A percentile compares a stretch with the other conserved stretches of the same genome.
phyloP scores from a whole-genome alignment of 30 jellyfish, hydroid and myxozoan genomes.

The Hydractinia symbiolongicarpus region DNA sequence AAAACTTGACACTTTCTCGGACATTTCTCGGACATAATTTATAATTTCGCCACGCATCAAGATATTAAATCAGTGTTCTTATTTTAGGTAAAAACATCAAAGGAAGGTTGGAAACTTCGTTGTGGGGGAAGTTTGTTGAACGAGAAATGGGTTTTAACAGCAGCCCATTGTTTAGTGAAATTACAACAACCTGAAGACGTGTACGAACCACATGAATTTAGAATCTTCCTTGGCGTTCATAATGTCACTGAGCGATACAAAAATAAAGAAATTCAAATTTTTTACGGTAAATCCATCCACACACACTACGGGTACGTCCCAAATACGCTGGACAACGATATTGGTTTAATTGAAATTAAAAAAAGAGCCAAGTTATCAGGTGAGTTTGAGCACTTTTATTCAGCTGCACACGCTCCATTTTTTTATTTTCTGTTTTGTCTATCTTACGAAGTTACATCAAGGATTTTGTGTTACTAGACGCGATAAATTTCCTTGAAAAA shows the following conservation, averaged over 20 bases:
- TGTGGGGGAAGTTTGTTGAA: constrained; percentile 91
- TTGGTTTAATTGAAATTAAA: constrained; percentile 73
- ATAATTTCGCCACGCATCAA: neutral
- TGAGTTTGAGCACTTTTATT: neutral
- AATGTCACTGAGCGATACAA: constrained; percentile 47
- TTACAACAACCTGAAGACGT: constrained; percentile 32
- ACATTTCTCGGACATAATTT: too few species aligned
- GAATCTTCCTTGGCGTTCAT: constrained; percentile 79
- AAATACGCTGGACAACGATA: constrained; percentile 65
- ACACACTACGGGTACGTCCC: constrained; percentile 59
- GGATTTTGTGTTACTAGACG: too few species aligned
- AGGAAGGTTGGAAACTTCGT: constrained; percentile 72
- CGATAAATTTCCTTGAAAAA: too few species aligned
- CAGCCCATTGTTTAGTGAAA: constrained; percentile 92
- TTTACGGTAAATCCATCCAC: constrained; percentile 33
- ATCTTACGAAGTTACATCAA: too few species aligned
- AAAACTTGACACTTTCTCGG: too few species aligned
- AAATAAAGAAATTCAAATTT: constrained; percentile 40
- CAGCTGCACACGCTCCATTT: too few species aligned
- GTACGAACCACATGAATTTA: constrained; percentile 53
- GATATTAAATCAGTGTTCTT: too few species aligned
- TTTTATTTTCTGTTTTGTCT: too few species aligned
- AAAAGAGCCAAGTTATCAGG: constrained; percentile 46
- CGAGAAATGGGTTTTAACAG: constrained; percentile 96
- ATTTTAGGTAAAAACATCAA: constrained; percentile 26